phyloP scores from a whole-genome alignment of 2,113 vertebrate genomes.

The Gobiocypris rarus region DNA sequence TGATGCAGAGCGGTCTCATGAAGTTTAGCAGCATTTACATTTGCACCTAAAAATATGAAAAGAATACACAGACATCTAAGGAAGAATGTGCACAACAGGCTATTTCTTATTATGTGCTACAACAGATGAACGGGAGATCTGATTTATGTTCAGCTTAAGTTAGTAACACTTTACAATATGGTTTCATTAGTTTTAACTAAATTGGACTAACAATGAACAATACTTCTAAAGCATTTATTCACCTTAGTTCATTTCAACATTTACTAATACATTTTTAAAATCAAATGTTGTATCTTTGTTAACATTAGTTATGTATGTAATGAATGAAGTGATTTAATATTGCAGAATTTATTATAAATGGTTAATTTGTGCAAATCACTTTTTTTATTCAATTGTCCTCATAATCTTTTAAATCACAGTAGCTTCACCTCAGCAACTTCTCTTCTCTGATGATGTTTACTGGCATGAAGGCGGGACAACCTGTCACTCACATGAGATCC shows the following conservation, averaged over 20 bases:
- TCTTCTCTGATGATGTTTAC: too few relatives aligned
- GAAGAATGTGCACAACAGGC: neutral
- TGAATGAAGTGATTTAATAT: neutral
- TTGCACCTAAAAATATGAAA: slow-evolving; percentile 79
- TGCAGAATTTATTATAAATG: too few relatives aligned
- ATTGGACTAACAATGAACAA: neutral
- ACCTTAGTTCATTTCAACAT: neutral
- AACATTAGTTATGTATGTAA: neutral
- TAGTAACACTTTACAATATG: neutral
- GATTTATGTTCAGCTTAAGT: neutral
- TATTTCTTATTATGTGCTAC: neutral
- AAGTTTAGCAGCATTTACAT: slow-evolving; percentile 92
- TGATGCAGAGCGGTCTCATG: slow-evolving; percentile 93
- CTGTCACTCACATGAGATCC: too few relatives aligned
- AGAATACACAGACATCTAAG: neutral
- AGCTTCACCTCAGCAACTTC: too few relatives aligned
- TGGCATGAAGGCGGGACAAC: too few relatives aligned
- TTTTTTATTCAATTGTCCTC: too few relatives aligned
- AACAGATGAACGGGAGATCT: neutral
- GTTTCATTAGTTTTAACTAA: neutral
- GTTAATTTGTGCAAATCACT: too few relatives aligned
- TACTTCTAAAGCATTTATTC: neutral
- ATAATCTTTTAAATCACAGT: too few relatives aligned
- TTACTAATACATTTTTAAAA: neutral
- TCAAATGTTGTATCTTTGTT: neutral